phyloP scores from a whole-genome alignment of 2,113 vertebrate genomes.

The Podocnemis expansa region DNA sequence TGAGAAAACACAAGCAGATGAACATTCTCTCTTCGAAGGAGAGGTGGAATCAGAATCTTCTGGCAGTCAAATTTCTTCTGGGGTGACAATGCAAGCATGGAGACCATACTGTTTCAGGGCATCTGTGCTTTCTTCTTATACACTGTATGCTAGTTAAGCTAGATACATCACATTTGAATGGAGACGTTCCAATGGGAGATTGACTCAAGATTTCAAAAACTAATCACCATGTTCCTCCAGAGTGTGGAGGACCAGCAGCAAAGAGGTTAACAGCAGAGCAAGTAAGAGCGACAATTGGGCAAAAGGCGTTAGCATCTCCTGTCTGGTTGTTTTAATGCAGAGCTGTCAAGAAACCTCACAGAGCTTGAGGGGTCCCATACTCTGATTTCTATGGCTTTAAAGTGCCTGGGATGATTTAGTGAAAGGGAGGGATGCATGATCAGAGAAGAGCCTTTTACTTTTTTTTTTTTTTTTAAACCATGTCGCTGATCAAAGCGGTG shows the following conservation, averaged over 20 bases:
- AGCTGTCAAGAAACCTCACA: conserved; percentile 58
- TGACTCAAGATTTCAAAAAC: background rate
- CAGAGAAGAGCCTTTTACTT: conserved; percentile 66
- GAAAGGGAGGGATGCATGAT: conserved; percentile 66
- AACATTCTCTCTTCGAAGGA: accelerated
- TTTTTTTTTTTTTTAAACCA: conserved; percentile 6
- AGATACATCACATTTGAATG: accelerated
- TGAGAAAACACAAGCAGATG: background rate
- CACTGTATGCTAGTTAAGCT: background rate
- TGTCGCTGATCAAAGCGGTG: conserved; percentile 66
- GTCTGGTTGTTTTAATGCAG: conserved; percentile 63
- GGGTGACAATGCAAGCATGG: background rate
- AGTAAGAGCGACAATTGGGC: conserved; percentile 26
- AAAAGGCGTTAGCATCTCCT: conserved; percentile 2
- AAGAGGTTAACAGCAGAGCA: conserved; percentile 42
- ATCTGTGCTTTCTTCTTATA: background rate
- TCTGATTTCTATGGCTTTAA: conserved; percentile 57
- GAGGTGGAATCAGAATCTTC: background rate
- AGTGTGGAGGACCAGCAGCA: accelerated
- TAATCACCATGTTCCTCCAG: background rate
- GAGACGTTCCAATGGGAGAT: background rate
- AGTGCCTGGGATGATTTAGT: conserved; percentile 70
- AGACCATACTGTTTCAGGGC: background rate
- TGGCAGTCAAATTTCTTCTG: background rate
- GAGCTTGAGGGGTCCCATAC: conserved; percentile 54